Base-by-base conservation (phyloP, 2,888 invertebrate genomes). In the Cheiracanthium punctorium region DNA sequence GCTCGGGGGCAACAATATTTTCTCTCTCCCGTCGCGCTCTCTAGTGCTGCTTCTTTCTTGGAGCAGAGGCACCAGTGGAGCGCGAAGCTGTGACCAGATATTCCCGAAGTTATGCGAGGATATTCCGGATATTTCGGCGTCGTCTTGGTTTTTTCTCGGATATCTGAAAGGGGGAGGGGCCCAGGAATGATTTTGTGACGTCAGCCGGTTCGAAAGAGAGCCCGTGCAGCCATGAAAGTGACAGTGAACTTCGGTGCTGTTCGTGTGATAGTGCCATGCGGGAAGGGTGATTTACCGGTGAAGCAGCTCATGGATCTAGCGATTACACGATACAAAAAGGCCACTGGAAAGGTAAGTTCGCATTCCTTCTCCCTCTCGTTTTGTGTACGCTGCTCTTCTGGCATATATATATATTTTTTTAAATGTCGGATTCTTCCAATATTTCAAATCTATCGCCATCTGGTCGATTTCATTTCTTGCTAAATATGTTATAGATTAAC, bases 161-260 rank as follows among this genome's bases (percentile, higher is more conserved):
- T 82, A 24, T 82, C 37, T 69, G 70, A 73, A 48, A 65, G 79
- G 77, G 74, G 85, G 85, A 70, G 85, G 82, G 65, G 71, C 48
- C 0, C 33, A 77, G 72, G 64, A 33, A 77, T 77, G 82, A 77
- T 64, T 65, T 70, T 67, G 71, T 80, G 80, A 80, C 80, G 80
- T 80, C 80, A 86, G 33, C 69, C 28, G 80, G 73, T 67, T n/a
- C n/a, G n/a, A n/a, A 82, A 72, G 71, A 76, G 69, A 72, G 48
- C 37, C n/a, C 7, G 33, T 37, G 30, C 10, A 8, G 43, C 48
- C 73, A 98, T 98, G 98, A 98, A 98, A 95, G 98, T 98, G 93
- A 98, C 98, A 90, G 98, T 98, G 93, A 97, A 98, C 93, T 98
- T 98, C 93, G 98, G 97, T 90, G 94, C 95, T 91, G 95, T 97